A percentile compares a stretch with the other conserved stretches of the same genome.
Evolutionary conservation across 2,797 vertebrate species (phyloP).

Genomic region (Poecilia picta): DNA sequence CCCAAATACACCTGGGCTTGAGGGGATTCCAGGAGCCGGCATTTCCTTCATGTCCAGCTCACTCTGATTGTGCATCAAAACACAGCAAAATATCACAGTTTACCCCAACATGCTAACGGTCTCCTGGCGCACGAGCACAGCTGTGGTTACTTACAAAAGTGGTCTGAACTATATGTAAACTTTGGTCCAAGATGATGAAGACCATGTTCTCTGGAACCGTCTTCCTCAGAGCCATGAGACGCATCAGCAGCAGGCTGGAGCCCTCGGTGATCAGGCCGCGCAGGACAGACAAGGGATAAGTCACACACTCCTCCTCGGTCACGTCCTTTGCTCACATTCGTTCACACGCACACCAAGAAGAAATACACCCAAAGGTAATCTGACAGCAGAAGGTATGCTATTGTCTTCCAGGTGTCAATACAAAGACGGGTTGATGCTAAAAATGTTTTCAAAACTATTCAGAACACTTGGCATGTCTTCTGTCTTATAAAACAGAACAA

Average conservation of each 20-base stretch:
- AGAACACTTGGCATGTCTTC: neutral
- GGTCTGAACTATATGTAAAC: conserved; percentile 75
- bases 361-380: neutral
- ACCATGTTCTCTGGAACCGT: conserved; percentile 76
- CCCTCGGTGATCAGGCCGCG: conserved; percentile 87
- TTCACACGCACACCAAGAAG: neutral
- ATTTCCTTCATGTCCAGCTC: conserved; percentile 77
- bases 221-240: conserved; percentile 81
- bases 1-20: conserved; percentile 80
- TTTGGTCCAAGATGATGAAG: conserved; percentile 83
- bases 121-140: neutral
- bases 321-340: conserved; percentile 64
- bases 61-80: conserved; percentile 66
- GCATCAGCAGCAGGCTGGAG: conserved; percentile 87
- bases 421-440: neutral
- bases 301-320: conserved; percentile 61
- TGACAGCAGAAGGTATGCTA: accelerated
- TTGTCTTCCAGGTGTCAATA: neutral
- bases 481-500: neutral
- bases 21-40: no score
- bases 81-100: neutral
- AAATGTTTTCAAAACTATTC: neutral
- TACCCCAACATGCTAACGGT: neutral
- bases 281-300: conserved; percentile 64
- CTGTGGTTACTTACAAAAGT: conserved; percentile 84